Evolutionary conservation across 35 echinoderm and acorn worm genomes (phyloP).

Genomic region (Lytechinus variegatus): DNA sequence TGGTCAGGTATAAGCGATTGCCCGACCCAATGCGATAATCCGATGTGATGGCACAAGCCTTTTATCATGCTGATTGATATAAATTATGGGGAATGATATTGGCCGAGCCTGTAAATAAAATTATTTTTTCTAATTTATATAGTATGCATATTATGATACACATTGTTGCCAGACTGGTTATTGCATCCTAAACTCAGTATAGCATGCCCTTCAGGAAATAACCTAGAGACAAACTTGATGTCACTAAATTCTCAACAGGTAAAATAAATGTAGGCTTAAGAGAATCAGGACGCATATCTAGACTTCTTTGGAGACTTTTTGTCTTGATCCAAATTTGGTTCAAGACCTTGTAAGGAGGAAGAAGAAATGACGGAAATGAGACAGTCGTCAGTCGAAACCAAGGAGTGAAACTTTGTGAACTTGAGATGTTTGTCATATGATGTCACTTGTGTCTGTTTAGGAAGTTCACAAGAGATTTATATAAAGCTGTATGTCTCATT

Average conservation of each 20-base stretch:
- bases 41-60: too few relatives aligned
- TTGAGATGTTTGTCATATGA: background rate
- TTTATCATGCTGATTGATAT: too few relatives aligned
- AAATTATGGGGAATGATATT: too few relatives aligned
- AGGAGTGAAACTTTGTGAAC: background rate
- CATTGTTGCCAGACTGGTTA: too few relatives aligned
- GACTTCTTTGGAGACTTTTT: background rate
- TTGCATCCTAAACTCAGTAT: too few relatives aligned
- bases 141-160: too few relatives aligned
- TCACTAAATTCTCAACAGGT: background rate
- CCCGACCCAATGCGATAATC: too few relatives aligned
- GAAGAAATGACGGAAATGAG: background rate
- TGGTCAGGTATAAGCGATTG: too few relatives aligned
- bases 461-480: background rate
- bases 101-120: too few relatives aligned
- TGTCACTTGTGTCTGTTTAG: background rate
- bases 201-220: background rate
- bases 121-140: too few relatives aligned
- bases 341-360: background rate
- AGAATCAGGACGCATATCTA: background rate
- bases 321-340: background rate
- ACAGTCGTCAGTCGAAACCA: background rate
- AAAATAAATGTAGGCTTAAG: background rate
- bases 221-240: background rate
- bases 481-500: background rate